Base-by-base conservation (phyloP, 2,888 invertebrate genomes). In the Thecocarcelia acutangulata region DNA sequence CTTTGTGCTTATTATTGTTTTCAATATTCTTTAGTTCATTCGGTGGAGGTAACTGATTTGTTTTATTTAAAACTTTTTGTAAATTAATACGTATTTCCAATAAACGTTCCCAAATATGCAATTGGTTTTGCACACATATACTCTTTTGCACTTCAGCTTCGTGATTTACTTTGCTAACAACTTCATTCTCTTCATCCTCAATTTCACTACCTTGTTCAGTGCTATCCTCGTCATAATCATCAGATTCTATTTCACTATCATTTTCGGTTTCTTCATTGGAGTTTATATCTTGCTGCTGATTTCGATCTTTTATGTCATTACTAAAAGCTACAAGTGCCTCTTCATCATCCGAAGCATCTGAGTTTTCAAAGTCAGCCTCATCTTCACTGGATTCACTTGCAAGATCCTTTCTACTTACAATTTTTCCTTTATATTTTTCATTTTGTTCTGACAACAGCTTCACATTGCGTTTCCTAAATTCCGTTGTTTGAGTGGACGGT, bases 51-150 rank as follows among this genome's bases (percentile, higher is more conserved):
- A 98, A 92, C 88, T 94, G 94, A 90, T 98, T 98, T 0, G 95
- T 93, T 13, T 93, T 93, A 52, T 93, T 91, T 66, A 97, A 89
- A 86, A 95, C 93, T 89, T 97, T 96, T 89, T 98, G 98, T 24
- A 97, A 90, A 87, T 96, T 95, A 85, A 98, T 98, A 84, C 98
- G 93, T 88, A 95, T 92, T 91, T 98, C 97, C 24, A 98, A 89
- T 4, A 98, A 89, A 72, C 93, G 94, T 89, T 98, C 98, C 97
- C 97, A 98, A 1, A 97, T 87, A 46, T 92, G 91, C 33, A 96
- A 88, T 87, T 96, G 95, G 86, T 94, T 95, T 87, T 93, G 92
- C 0, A 96, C 94, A 87, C 94, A 93, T 13, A 91, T 90, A 1
- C 95, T 95, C 88, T 94, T 95, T 85, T 93, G 93, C 0, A 93